A percentile compares a stretch with the other conserved stretches of the same genome.
Conservation (phyloP, 2,888 invertebrate genomes). For the Apodemia hepburni region DNA sequence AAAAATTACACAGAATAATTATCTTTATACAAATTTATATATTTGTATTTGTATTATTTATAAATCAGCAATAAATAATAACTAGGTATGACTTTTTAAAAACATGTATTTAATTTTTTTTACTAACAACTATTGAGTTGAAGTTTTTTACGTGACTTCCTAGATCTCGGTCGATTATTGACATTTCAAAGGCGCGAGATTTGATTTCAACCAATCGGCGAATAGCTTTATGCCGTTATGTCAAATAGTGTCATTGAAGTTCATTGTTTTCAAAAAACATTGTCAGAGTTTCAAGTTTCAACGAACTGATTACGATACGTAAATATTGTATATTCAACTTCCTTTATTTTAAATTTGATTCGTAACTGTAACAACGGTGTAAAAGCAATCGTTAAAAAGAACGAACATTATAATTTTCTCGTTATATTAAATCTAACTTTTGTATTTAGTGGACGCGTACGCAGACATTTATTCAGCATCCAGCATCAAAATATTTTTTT, state of each 20-base stretch:
- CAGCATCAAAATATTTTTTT: conserved; percentile 37
- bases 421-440: conserved; percentile 43
- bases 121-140: neutral
- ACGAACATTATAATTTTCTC: conserved; percentile 39
- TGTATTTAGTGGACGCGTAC: conserved; percentile 45
- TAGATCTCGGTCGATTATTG: conserved; percentile 38
- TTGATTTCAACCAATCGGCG: conserved; percentile 59
- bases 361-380: conserved; percentile 58
- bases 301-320: conserved; percentile 19
- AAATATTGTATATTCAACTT: conserved; percentile 48
- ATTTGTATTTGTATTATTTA: too few relatives aligned
- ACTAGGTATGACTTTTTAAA: too few relatives aligned
- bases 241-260: conserved; percentile 44
- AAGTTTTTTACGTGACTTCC: conserved; percentile 29
- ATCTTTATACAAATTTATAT: too few relatives aligned
- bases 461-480: conserved; percentile 32
- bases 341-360: conserved; percentile 48
- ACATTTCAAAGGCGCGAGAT: conserved; percentile 50
- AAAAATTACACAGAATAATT: too few relatives aligned
- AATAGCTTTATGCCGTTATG: conserved; percentile 43
- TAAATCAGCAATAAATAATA: neutral
- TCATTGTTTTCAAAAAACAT: conserved; percentile 31
- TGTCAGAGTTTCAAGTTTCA: conserved; percentile 27
- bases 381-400: conserved; percentile 28
- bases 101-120: neutral